Conservation (phyloP, 1,140 invertebrate genomes). For the Aethina tumida region DNA sequence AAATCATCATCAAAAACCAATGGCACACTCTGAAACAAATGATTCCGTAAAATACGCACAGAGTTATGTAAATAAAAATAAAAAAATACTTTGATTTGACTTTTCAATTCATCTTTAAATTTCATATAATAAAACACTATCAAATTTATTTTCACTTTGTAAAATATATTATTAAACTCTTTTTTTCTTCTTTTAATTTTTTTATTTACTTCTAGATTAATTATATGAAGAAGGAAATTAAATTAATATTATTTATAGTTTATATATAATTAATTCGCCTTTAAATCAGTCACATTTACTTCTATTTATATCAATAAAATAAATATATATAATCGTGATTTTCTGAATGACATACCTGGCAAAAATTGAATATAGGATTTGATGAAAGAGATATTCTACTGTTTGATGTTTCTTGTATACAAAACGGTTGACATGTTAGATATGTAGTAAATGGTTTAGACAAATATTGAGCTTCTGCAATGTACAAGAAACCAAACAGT, state of each 20-base stretch:
- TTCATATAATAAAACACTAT: too few relatives aligned
- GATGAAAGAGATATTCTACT: constrained; percentile 36
- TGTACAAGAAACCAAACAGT: constrained; percentile 42
- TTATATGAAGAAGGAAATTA: constrained; percentile 17
- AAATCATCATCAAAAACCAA: constrained; percentile 45
- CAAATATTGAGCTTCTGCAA: constrained; percentile 39
- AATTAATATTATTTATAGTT: constrained; percentile 1
- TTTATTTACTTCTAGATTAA: too few relatives aligned
- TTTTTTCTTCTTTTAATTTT: too few relatives aligned
- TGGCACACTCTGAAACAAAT: constrained; percentile 43
- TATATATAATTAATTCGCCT: not conserved
- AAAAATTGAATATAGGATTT: constrained; percentile 43
- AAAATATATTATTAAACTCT: too few relatives aligned
- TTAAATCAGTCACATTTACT: too few relatives aligned
- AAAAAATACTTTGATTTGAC: too few relatives aligned
- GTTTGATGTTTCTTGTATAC: constrained; percentile 37
- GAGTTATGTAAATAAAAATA: constrained; percentile 39
- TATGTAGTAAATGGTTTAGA: constrained; percentile 34
- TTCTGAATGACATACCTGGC: constrained; percentile 33
- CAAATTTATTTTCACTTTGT: too few relatives aligned
- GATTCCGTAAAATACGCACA: too few relatives aligned
- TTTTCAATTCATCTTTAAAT: too few relatives aligned
- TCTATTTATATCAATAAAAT: constrained; percentile 10
- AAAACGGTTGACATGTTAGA: constrained; percentile 42
- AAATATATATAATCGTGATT: constrained; percentile 7